Conservation (phyloP, 2,888 invertebrate species). For the Anoncus sp. region DNA sequence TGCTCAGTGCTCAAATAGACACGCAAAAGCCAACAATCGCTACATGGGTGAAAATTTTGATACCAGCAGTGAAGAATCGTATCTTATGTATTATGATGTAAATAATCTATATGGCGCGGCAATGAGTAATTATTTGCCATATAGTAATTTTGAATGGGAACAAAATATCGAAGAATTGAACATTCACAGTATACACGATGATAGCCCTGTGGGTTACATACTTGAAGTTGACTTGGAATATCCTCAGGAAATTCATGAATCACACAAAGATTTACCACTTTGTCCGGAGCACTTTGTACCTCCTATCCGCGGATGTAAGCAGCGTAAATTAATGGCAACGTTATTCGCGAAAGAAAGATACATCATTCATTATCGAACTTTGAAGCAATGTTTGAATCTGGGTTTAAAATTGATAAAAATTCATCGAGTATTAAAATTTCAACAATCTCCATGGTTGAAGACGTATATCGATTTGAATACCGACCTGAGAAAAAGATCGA, state of each 20-base stretch:
- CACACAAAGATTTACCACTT: constrained; percentile 5
- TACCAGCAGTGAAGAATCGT: too few relatives aligned
- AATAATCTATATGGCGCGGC: constrained; percentile 29
- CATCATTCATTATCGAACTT: too few relatives aligned
- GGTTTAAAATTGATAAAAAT: neutral
- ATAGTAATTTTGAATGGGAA: constrained; percentile 14
- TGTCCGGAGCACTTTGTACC: neutral
- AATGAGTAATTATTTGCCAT: constrained; percentile 23
- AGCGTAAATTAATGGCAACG: neutral
- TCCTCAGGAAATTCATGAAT: neutral
- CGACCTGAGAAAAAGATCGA: constrained; percentile 70
- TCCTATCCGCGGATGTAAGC: too few relatives aligned
- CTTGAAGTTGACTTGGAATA: constrained; percentile 6
- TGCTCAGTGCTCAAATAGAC: too few relatives aligned
- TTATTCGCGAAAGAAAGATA: neutral
- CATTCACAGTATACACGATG: constrained; percentile 9
- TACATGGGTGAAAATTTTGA: neutral
- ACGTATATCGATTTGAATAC: constrained; percentile 80
- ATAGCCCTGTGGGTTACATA: neutral
- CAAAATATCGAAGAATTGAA: neutral
- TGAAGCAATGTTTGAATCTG: too few relatives aligned
- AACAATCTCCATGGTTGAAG: constrained; percentile 71
- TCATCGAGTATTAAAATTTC: neutral
- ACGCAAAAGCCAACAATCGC: neutral
- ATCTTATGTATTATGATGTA: constrained; percentile 21